These are phyloP conservation scores for Diplosoma virens DNA, from an alignment of 23 tunicate species.

Conservation along the genomic window DNA sequence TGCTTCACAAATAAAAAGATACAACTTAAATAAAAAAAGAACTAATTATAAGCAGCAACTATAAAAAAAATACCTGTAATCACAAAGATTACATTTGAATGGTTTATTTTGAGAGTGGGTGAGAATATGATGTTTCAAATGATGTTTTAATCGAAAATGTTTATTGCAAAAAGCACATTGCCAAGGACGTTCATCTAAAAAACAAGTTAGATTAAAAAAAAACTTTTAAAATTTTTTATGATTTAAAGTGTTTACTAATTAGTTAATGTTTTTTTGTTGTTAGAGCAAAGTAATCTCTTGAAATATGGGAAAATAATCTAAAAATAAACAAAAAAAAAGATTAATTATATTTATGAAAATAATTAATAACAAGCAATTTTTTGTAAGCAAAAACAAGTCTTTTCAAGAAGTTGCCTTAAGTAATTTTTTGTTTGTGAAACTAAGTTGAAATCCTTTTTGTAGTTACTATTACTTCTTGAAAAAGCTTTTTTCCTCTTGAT, in stretches of 20 bases:
- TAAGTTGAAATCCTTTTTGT: no score
- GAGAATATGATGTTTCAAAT: slow-evolving; percentile 52
- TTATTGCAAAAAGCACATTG: slow-evolving; percentile 65
- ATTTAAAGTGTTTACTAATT: no score
- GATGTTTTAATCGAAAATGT: slow-evolving; percentile 59
- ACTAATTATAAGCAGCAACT: neutral
- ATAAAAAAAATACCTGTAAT: slow-evolving; percentile 30
- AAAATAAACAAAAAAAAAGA: neutral
- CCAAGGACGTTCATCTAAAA: slow-evolving; percentile 60
- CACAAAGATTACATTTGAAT: slow-evolving; percentile 52
- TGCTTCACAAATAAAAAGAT: neutral
- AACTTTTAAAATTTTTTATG: no score
- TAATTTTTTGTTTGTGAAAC: no score
- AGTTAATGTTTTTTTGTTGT: no score
- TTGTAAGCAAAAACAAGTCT: no score
- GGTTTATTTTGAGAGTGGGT: slow-evolving; percentile 47
- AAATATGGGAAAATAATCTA: no score
- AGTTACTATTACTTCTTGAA: no score
- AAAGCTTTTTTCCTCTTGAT: no score
- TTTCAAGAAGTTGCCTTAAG: no score
- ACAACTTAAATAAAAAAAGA: neutral
- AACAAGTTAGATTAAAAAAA: neutral
- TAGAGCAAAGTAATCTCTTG: no score
- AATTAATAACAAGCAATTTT: neutral
- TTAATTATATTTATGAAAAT: neutral